phyloP scores from a whole-genome alignment of 2,888 invertebrate genomes.

The Arrhopalites spinosus region DNA sequence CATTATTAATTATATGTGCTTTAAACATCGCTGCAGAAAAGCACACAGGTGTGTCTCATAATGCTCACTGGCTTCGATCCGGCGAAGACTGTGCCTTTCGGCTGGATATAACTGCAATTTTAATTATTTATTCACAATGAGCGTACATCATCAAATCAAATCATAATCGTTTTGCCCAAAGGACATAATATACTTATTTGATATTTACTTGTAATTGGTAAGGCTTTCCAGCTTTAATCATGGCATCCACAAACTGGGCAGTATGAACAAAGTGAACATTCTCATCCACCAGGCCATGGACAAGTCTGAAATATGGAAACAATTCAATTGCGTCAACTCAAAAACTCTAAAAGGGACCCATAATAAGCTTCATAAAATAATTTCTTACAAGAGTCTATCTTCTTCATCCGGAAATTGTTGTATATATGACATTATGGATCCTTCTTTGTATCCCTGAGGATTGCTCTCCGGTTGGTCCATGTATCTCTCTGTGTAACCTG shows the following conservation, averaged over 20 bases:
- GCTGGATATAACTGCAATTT: slow-evolving; percentile 79
- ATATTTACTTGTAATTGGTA: slow-evolving; percentile 79
- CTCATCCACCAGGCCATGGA: slow-evolving; percentile 97
- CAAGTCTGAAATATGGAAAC: too few species aligned
- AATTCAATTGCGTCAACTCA: too few species aligned
- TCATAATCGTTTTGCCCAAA: not conserved
- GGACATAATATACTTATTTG: not conserved
- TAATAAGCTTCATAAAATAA: too few species aligned
- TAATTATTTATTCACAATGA: not conserved
- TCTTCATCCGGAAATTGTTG: slow-evolving; percentile 90
- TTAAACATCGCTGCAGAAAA: slow-evolving; percentile 74
- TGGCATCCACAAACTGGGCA: slow-evolving; percentile 83
- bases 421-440: slow-evolving; percentile 82
- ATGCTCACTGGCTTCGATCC: slow-evolving; percentile 92
- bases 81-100: slow-evolving; percentile 93
- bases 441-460: slow-evolving; percentile 77
- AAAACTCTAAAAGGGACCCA: slow-evolving; percentile 60
- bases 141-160: not conserved
- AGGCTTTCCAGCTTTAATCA: slow-evolving; percentile 94
- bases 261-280: slow-evolving; percentile 99
- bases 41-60: slow-evolving; percentile 93
- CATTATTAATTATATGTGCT: too few species aligned
- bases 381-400: slow-evolving; percentile 64
- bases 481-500: slow-evolving; percentile 92
- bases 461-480: slow-evolving; percentile 85